A percentile compares a stretch with the other conserved stretches of the same genome.
Conservation (phyloP, 2,797 vertebrate genomes). For the Oryzias dopingdopingensis region DNA sequence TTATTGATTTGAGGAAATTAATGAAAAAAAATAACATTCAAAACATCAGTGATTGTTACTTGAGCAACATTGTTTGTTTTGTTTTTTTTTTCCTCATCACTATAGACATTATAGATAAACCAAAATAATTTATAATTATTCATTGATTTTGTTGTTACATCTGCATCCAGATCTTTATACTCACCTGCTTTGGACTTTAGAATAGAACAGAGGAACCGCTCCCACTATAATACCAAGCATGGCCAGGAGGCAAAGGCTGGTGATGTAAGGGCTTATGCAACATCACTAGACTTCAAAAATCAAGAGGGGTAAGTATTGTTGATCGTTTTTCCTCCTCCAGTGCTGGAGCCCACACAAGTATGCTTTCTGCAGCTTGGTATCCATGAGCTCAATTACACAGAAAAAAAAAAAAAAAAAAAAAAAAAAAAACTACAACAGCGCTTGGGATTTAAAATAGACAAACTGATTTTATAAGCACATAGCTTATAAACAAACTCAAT, state of each 20-base stretch:
- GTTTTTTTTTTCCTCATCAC: too few species aligned
- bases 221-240: constrained; percentile 43
- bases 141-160: background rate
- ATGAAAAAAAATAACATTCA: too few species aligned
- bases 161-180: constrained; percentile 18
- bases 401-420: too few species aligned
- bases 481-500: too few species aligned
- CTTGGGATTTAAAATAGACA: too few species aligned
- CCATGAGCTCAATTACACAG: background rate
- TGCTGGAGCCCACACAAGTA: background rate
- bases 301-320: constrained; percentile 31
- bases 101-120: too few species aligned
- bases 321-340: background rate
- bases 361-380: background rate
- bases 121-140: background rate
- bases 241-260: constrained; percentile 45
- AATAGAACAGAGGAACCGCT: constrained; percentile 26
- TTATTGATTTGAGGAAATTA: too few species aligned
- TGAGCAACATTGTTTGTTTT: too few species aligned
- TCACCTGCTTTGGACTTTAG: constrained; percentile 24
- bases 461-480: too few species aligned
- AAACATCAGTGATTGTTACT: too few species aligned
- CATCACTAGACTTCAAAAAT: constrained; percentile 44
- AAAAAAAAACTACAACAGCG: too few species aligned
- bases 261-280: constrained; percentile 76